These are phyloP conservation scores for Fringilla coelebs DNA, from an alignment of 2,797 vertebrate species.

Conservation along the genomic window DNA sequence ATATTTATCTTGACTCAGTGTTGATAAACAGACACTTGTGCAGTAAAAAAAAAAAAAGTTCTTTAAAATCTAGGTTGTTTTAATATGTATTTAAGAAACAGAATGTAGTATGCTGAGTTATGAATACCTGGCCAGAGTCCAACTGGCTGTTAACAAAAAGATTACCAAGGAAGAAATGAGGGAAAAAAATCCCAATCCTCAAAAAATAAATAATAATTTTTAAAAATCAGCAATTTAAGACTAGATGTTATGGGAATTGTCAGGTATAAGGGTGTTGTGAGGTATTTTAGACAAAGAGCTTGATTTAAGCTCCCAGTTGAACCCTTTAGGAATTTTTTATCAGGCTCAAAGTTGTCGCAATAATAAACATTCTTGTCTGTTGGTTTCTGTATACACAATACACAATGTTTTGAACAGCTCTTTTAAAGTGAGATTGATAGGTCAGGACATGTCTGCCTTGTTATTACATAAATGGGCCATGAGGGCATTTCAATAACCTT, in stretches of 20 bases:
- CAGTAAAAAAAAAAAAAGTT: not conserved
- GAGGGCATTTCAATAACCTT: not conserved
- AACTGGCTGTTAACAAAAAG: not conserved
- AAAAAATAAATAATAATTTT: not conserved
- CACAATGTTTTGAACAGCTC: not conserved
- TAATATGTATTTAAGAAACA: not conserved
- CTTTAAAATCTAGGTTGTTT: not conserved
- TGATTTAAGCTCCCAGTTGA: not conserved
- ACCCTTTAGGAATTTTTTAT: not conserved
- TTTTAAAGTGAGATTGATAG: conserved; percentile 28
- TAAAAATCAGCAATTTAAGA: not conserved
- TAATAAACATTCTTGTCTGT: not conserved
- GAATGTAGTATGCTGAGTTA: not conserved
- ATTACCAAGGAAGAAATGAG: not conserved
- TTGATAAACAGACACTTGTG: not conserved
- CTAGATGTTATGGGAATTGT: not conserved
- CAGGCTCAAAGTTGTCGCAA: not conserved
- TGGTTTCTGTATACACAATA: not conserved
- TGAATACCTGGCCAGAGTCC: not conserved
- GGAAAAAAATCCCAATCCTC: accelerated
- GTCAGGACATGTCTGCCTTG: not conserved
- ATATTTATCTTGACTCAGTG: not conserved
- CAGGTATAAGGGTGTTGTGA: not conserved
- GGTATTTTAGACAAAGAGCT: not conserved
- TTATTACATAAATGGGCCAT: conserved; percentile 11